Base-by-base conservation (phyloP, 2,113 vertebrate genomes). In the Psilopsiagon aurifrons region DNA sequence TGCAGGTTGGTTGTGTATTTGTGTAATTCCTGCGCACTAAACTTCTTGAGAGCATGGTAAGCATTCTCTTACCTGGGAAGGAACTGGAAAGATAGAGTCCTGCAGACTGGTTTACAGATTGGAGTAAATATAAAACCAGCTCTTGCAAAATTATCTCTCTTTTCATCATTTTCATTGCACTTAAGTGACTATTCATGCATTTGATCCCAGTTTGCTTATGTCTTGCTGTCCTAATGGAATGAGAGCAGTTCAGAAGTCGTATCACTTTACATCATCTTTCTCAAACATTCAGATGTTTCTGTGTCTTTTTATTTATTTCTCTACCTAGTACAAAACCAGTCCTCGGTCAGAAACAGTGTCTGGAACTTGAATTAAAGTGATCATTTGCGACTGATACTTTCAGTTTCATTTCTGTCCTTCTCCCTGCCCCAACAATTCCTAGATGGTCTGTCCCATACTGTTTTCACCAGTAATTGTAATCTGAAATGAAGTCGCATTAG, bases 401-500 rank as follows among this genome's bases (percentile, higher is more conserved):
- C 16, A 19, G 8, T 51, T 60, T 82, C 20, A 23, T 59, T 59
- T 59, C 57, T 20, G 33, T 33, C 33, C 33, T n/a, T 59, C 33
- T n/a, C 9, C 2, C 20, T 4, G 31, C 31, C 13, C 13, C 33
- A 23, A n/a, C 2, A 2, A 17, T 84, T 87, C 24, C 33, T 33
- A 23, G 73, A 47, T 52, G 3, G 60, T 15, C 17, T 43, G 13
- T 73, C 24, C 4, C 28, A 57, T 41, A 4, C 55, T 57, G 22
- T 90, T 74, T 60, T 74, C 20, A 23, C 5, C 4, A 52, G 37
- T 62, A 47, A 13, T 11, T 82, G 13, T 11, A 11, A 2, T 66
- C 29, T 84, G 17, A 66, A 18, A 39, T 9, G 23, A 54, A 75
- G 12, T 22, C 43, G 1, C 0, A 0, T 59, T 71, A 71, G 18